These are phyloP conservation scores for Globia sparganii DNA, from an alignment of 2,888 invertebrate species.

Conservation along the genomic window DNA sequence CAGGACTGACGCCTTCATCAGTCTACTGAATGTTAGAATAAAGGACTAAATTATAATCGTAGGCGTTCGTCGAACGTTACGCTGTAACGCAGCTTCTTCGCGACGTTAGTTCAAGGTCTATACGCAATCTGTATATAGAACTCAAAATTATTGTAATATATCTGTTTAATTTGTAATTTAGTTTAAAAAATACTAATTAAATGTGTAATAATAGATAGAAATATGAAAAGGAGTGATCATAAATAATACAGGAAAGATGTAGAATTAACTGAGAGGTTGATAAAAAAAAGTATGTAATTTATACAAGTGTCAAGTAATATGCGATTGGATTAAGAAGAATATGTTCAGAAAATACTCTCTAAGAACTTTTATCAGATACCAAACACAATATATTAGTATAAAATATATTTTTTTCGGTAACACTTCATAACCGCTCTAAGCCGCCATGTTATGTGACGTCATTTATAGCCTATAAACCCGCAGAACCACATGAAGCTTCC, in stretches of 20 bases:
- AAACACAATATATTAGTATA: neutral
- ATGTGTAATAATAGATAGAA: neutral
- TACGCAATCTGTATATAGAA: slow-evolving; percentile 15
- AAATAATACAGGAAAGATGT: slow-evolving; percentile 6
- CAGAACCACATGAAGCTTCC: neutral
- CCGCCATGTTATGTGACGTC: neutral
- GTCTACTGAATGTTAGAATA: neutral
- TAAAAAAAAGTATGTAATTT: neutral
- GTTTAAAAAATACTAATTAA: neutral
- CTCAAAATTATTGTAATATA: neutral
- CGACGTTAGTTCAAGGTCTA: neutral
- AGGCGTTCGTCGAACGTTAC: no score
- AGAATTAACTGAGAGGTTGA: neutral
- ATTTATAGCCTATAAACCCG: neutral
- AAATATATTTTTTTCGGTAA: neutral
- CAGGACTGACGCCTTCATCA: neutral
- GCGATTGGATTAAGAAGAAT: neutral
- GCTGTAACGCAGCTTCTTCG: neutral
- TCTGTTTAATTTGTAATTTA: slow-evolving; percentile 3
- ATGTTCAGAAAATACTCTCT: neutral
- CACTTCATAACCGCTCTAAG: neutral
- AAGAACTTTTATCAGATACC: neutral
- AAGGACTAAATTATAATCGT: neutral
- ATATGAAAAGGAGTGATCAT: slow-evolving; percentile 1
- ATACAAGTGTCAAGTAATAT: neutral